Conservation (phyloP, 2,797 vertebrate species). For the Morus bassanus region DNA sequence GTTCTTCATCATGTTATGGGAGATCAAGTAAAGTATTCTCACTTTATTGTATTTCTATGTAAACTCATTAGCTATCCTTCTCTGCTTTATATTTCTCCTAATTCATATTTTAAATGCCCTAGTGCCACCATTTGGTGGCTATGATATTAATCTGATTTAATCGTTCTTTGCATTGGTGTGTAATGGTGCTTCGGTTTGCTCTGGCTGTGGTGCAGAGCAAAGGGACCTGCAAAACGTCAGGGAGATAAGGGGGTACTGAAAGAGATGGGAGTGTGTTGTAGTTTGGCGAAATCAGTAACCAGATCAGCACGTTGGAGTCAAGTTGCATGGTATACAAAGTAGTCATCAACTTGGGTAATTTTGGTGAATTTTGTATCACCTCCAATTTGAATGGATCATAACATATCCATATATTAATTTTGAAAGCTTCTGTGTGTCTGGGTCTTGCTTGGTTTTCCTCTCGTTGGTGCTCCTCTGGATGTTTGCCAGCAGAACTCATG, state of each 20-base stretch:
- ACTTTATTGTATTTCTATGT: background rate
- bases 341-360: background rate
- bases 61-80: background rate
- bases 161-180: background rate
- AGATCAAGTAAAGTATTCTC: background rate
- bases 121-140: background rate
- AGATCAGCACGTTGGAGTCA: background rate
- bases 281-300: background rate
- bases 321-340: background rate
- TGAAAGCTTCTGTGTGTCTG: background rate
- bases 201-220: background rate
- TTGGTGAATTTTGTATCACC: too few species aligned
- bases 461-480: fast-evolving
- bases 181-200: fast-evolving
- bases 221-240: background rate
- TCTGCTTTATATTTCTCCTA: background rate
- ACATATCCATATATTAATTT: background rate
- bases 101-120: background rate
- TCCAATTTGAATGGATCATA: background rate
- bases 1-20: background rate
- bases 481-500: background rate
- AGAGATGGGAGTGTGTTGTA: background rate
- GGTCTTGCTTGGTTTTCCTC: background rate
- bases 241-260: fast-evolving
- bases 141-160: background rate